Conservation (phyloP, 2,113 vertebrate genomes). For the Peromyscus leucopus region DNA sequence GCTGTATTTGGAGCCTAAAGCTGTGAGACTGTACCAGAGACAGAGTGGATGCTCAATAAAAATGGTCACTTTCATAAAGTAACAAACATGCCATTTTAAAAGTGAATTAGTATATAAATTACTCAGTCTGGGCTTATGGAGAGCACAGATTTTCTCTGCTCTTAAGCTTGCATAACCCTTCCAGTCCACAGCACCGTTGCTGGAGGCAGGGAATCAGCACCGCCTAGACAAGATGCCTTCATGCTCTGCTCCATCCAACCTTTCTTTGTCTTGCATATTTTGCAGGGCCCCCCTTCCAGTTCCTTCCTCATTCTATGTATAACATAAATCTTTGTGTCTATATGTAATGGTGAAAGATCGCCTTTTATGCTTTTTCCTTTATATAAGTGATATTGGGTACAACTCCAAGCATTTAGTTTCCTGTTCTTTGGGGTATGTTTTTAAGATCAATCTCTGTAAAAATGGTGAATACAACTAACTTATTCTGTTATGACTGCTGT, state of each 20-base stretch:
- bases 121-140: not conserved
- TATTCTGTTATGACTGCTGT: not conserved
- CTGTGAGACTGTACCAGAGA: not conserved
- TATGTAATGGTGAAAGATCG: constrained; percentile 19
- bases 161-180: not conserved
- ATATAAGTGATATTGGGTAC: not conserved
- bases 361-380: constrained; percentile 6
- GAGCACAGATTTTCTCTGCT: not conserved
- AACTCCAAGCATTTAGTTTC: not conserved
- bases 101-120: not conserved
- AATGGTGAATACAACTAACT: not conserved
- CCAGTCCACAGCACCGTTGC: not conserved
- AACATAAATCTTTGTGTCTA: not conserved
- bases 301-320: not conserved
- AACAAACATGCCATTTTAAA: not conserved
- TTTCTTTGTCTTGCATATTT: not conserved
- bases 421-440: constrained; percentile 12
- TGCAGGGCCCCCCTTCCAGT: not conserved
- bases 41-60: not conserved
- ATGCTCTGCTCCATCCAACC: not conserved
- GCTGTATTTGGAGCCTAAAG: not conserved
- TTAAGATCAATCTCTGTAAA: not conserved
- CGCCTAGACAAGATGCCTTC: fast-evolving
- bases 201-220: not conserved
- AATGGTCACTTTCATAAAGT: not conserved